Conservation (phyloP, 2,888 invertebrate genomes). For the Thecophora atra region DNA sequence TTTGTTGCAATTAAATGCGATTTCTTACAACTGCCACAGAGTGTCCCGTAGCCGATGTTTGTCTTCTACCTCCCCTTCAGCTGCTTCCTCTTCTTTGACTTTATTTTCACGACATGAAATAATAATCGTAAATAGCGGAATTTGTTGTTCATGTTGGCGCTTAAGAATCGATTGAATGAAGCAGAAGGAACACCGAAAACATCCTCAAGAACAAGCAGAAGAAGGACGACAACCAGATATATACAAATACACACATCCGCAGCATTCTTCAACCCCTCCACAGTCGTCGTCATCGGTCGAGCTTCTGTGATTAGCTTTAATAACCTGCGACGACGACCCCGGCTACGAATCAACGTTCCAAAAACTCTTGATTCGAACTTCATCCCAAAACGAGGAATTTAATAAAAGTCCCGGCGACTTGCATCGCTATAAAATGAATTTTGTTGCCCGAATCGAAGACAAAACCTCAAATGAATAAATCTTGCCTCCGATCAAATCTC, state of each 20-base stretch:
- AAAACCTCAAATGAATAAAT: slow-evolving; percentile 45
- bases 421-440: slow-evolving; percentile 55
- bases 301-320: slow-evolving; percentile 43
- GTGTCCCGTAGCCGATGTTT: slow-evolving; percentile 16
- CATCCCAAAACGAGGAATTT: not conserved
- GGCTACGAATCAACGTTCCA: not conserved
- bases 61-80: too few relatives aligned
- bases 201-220: too few relatives aligned
- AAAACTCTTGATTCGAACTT: not conserved
- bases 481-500: slow-evolving; percentile 50
- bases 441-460: slow-evolving; percentile 49
- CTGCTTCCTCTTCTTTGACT: not conserved
- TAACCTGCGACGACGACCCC: not conserved
- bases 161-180: slow-evolving; percentile 47
- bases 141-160: slow-evolving; percentile 43
- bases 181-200: slow-evolving; percentile 47
- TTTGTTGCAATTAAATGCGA: slow-evolving; percentile 35
- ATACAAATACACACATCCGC: too few relatives aligned
- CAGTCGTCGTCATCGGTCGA: not conserved
- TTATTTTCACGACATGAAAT: not conserved
- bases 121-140: slow-evolving; percentile 29
- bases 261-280: not conserved
- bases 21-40: slow-evolving; percentile 23
- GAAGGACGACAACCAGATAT: too few relatives aligned
- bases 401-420: not conserved